These are phyloP conservation scores for Diarsia dahlii DNA, from an alignment of 2,888 invertebrate genomes.

Conservation along the genomic window DNA sequence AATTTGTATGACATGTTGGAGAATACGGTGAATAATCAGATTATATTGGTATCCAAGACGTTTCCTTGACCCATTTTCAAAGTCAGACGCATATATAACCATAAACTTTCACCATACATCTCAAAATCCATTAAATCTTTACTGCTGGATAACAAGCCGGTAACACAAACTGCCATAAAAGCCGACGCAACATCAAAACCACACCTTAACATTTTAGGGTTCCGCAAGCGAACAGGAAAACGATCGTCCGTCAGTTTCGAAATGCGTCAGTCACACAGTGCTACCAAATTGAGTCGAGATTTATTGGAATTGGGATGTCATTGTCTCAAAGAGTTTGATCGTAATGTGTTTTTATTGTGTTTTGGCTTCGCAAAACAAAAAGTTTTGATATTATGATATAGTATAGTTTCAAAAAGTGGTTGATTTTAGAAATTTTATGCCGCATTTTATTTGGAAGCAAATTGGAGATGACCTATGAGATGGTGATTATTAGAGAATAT, in stretches of 20 bases:
- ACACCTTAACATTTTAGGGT: constrained; percentile 54
- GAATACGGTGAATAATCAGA: too few species aligned
- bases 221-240: constrained; percentile 42
- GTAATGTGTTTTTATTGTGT: constrained; percentile 39
- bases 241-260: constrained; percentile 45
- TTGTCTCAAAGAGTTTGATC: constrained; percentile 29
- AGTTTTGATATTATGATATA: background rate
- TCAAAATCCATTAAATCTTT: background rate
- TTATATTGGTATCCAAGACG: too few species aligned
- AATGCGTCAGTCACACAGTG: constrained; percentile 46
- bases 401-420: background rate
- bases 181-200: constrained; percentile 29
- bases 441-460: background rate
- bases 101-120: background rate
- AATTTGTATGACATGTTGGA: too few species aligned
- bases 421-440: background rate
- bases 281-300: constrained; percentile 56
- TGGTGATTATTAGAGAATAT: background rate
- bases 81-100: background rate
- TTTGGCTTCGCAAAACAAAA: constrained; percentile 23
- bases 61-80: background rate
- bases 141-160: background rate
- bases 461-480: background rate
- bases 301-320: constrained; percentile 51
- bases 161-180: background rate